Evolutionary conservation across 2,113 vertebrate genomes (phyloP).

Genomic region (Microcebus griseorufus): DNA sequence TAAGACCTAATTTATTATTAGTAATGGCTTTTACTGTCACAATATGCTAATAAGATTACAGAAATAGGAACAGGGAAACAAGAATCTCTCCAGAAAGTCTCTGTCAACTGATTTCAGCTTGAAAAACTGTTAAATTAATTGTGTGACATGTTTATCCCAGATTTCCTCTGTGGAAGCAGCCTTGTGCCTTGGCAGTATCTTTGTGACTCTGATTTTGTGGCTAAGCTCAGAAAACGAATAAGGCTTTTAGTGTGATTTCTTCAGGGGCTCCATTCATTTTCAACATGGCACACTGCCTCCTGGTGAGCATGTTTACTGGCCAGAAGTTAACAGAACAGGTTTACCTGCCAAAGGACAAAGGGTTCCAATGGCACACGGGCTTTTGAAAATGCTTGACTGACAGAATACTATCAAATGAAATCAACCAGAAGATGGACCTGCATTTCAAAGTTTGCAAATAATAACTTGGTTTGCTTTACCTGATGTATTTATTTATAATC

Average conservation of each 20-base stretch:
- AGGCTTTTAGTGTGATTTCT: not conserved
- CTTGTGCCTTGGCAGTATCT: conserved; percentile 17
- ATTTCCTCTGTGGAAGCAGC: conserved; percentile 20
- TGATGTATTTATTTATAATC: not conserved
- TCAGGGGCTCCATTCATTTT: conserved; percentile 47
- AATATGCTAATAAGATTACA: conserved; percentile 57
- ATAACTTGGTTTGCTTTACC: not conserved
- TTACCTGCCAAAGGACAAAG: conserved; percentile 32
- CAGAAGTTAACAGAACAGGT: not conserved
- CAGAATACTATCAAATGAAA: not conserved
- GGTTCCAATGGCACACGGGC: not conserved
- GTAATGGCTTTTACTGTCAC: conserved; percentile 54
- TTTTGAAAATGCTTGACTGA: not conserved
- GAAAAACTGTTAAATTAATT: conserved; percentile 75
- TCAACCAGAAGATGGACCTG: not conserved
- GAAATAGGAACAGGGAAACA: conserved; percentile 55
- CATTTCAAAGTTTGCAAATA: not conserved
- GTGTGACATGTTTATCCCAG: conserved; percentile 56
- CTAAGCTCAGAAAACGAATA: not conserved
- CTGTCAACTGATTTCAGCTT: conserved; percentile 63
- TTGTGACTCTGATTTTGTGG: conserved; percentile 44
- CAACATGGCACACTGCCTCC: not conserved
- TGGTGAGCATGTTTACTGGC: not conserved
- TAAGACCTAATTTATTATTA: conserved; percentile 75
- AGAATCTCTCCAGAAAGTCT: conserved; percentile 53